Evolutionary conservation across 2,797 vertebrate genomes (phyloP).

Genomic region (Siniperca scherzeri): DNA sequence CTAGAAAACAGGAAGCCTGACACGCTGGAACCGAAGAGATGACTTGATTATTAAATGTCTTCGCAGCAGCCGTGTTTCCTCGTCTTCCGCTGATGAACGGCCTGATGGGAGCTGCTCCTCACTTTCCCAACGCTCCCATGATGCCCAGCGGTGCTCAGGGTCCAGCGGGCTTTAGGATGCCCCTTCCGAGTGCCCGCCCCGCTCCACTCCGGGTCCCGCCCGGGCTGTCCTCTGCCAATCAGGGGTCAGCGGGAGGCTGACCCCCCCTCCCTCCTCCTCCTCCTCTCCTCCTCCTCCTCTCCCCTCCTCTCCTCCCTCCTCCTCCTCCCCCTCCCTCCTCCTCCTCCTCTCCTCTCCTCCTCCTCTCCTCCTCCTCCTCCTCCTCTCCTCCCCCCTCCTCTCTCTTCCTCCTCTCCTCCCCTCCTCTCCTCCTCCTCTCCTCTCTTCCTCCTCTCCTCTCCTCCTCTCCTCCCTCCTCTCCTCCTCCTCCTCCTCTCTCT

Average conservation of each 20-base stretch:
- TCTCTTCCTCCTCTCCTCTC: no score
- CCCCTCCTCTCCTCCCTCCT: no score
- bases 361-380: no score
- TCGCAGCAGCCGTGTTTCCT: conserved; percentile 83
- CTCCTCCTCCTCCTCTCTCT: no score
- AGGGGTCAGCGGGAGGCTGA: conserved; percentile 46
- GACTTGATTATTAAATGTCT: background rate
- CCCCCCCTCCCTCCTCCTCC: no score
- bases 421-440: no score
- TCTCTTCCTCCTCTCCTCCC: no score
- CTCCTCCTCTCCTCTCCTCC: no score
- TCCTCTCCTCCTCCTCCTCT: no score
- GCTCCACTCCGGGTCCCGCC: conserved; percentile 28
- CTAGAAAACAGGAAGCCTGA: background rate
- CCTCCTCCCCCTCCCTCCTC: no score
- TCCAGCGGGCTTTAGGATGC: conserved; percentile 84
- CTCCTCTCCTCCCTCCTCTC: no score
- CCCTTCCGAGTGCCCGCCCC: conserved; percentile 78
- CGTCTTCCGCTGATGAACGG: conserved; percentile 93
- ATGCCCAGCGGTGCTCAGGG: conserved; percentile 74
- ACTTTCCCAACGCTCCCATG: conserved; percentile 82
- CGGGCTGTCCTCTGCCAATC: conserved; percentile 31
- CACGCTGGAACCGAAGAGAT: background rate
- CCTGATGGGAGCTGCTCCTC: conserved; percentile 87
- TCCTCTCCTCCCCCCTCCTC: no score